These are phyloP conservation scores for Ctenopoma kingsleyae DNA, from an alignment of 2,797 vertebrate genomes.

Conservation along the genomic window DNA sequence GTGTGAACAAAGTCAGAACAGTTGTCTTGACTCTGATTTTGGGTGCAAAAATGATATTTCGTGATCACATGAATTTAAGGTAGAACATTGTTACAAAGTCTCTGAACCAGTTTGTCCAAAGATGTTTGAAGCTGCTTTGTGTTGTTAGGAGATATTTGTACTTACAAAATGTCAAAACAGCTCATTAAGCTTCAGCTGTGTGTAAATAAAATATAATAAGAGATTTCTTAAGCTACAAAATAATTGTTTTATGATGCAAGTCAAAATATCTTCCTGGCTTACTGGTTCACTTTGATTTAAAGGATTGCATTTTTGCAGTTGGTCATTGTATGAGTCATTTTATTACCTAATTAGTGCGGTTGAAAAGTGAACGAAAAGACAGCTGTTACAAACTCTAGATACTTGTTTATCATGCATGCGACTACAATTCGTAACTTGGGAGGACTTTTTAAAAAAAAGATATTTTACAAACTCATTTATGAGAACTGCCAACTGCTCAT, in stretches of 20 bases:
- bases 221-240: constrained; percentile 14
- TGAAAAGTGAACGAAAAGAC: constrained; percentile 28
- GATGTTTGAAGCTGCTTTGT: constrained; percentile 38
- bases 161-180: constrained; percentile 5
- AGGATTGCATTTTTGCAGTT: not conserved
- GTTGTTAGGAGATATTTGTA: constrained; percentile 30
- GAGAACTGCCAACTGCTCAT: constrained; percentile 66
- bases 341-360: constrained; percentile 32
- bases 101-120: constrained; percentile 36
- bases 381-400: constrained; percentile 53
- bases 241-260: constrained; percentile 7
- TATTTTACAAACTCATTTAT: constrained; percentile 55
- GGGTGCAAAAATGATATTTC: constrained; percentile 35
- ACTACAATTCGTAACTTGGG: constrained; percentile 58
- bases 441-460: constrained; percentile 36
- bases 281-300: constrained; percentile 30
- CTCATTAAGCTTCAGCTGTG: constrained; percentile 12
- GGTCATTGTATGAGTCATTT: constrained; percentile 22
- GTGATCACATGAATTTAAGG: constrained; percentile 24
- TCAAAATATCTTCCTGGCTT: constrained; percentile 8
- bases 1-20: constrained; percentile 8
- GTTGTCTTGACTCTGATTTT: constrained; percentile 30
- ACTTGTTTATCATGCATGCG: constrained; percentile 76
- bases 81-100: constrained; percentile 12
- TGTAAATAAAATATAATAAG: constrained; percentile 43